These are phyloP conservation scores for Lamellibrachia luymesi DNA, from an alignment of 1,140 invertebrate genomes.

Conservation along the genomic window DNA sequence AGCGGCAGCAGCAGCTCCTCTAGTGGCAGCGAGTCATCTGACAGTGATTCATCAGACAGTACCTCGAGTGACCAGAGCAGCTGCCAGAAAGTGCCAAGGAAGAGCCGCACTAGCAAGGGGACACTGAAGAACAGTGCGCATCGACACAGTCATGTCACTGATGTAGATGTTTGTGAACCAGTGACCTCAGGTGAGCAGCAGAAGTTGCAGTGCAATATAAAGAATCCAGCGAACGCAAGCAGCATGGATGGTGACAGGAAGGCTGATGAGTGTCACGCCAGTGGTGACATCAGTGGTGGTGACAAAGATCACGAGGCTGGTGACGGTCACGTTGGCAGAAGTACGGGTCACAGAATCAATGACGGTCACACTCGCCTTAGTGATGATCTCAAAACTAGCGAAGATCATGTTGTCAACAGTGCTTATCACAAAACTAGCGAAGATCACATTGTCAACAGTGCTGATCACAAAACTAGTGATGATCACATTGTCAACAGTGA, in stretches of 20 bases:
- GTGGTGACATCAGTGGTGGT: neutral
- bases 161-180: neutral
- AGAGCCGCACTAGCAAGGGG: neutral
- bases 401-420: neutral
- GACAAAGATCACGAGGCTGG: neutral
- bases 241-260: neutral
- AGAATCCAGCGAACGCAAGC: neutral
- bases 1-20: conserved; percentile 15
- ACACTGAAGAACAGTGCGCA: neutral
- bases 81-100: neutral
- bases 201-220: neutral
- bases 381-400: neutral
- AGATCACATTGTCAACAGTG: neutral
- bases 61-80: neutral
- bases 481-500: neutral
- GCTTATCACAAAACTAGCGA: neutral
- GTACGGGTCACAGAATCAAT: neutral
- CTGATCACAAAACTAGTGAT: neutral
- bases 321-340: neutral
- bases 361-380: too few species aligned
- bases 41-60: neutral
- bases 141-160: neutral
- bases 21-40: conserved; percentile 7
- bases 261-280: too few species aligned
- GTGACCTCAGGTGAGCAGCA: neutral